Base-by-base conservation (phyloP, 2,113 vertebrate species). In the Dasypus novemcinctus region DNA sequence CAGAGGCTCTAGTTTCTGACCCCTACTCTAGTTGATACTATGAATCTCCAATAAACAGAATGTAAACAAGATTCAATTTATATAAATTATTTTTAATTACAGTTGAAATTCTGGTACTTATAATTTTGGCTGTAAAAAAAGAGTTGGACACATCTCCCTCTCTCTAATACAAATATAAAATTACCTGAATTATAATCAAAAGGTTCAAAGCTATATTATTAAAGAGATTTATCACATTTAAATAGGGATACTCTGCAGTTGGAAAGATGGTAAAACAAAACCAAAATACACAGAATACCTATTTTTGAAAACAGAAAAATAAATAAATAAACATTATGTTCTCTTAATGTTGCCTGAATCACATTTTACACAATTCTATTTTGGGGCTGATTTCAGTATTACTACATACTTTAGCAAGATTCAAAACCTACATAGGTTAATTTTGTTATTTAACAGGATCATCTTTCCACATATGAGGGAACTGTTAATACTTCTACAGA, bases 81-180 rank as follows among this genome's bases (percentile, higher is more conserved):
- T 4, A 61, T 41, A 91, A 87, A 87, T 63, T 87, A 96, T 84
- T 85, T 96, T 91, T 66, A 83, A 83, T 59, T 94, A 61, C 2
- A 86, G 43, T 7, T 94, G 33, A 64, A 74, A 94, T 74, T 92
- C 25, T 91, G 90, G 88, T 72, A 90, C 25, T 90, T 80, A 79
- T 84, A 92, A 79, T 49, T 96, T 31, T 81, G 61, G 74, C 31
- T 92, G 0, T 75, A 88, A 87, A 82, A 89, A 23, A 90, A 86
- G 59, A 86, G 20, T 9, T 91, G 23, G 36, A 92, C 23, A 80
- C 5, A 52, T 63, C 54, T 94, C 49, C 57, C 29, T 69, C 54
- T 72, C 68, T 89, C 59, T n/a, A 38, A 31, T 87, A 76, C 78
- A 78, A 93, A 64, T 59, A 4, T 57, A 87, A 90, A 95, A 71